These are phyloP conservation scores for Hydropotes inermis DNA, from an alignment of 2,113 vertebrate species.

Conservation along the genomic window DNA sequence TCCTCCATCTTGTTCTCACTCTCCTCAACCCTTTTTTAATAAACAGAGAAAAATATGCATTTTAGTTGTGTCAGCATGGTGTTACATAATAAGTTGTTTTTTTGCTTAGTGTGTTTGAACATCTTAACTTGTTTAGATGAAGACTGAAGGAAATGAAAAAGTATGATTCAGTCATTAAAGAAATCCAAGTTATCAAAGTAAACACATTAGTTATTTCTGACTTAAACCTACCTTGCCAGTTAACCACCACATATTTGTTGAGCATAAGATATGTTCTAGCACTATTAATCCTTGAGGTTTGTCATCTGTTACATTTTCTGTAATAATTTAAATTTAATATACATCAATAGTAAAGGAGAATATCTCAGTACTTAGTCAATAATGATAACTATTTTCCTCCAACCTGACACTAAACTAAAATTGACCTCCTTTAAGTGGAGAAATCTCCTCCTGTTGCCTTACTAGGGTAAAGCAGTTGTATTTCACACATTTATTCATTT, in stretches of 20 bases:
- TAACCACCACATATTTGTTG: background rate
- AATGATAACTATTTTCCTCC: background rate
- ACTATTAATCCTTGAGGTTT: background rate
- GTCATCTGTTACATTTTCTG: background rate
- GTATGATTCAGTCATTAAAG: background rate
- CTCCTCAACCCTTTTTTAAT: background rate
- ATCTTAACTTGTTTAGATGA: background rate
- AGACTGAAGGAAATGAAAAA: background rate
- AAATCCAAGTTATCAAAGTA: background rate
- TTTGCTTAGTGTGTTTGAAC: background rate
- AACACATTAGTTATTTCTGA: background rate
- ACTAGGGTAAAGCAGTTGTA: background rate
- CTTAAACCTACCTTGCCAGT: background rate
- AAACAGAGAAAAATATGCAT: background rate
- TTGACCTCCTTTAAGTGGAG: background rate
- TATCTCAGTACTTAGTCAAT: background rate
- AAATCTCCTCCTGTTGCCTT: background rate
- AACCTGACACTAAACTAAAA: background rate
- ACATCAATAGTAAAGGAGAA: background rate
- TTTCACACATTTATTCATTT: background rate
- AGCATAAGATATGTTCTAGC: background rate
- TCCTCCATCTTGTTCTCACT: background rate
- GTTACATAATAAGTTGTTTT: background rate
- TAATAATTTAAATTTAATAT: background rate
- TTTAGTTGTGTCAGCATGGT: background rate